These are phyloP conservation scores for Cottoperca gobio DNA, from an alignment of 2,797 vertebrate species.

Conservation along the genomic window DNA sequence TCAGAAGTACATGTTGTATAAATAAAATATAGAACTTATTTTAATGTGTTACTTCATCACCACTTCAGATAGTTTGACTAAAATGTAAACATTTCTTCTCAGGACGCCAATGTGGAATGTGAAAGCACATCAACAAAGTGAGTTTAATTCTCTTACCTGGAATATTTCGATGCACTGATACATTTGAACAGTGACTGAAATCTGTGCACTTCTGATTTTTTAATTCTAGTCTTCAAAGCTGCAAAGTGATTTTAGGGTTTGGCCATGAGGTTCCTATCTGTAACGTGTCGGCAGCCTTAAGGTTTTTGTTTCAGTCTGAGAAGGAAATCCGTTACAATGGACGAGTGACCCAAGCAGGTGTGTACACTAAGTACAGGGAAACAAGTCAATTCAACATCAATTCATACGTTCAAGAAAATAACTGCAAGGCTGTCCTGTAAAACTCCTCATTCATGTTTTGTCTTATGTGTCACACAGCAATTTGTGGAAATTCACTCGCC, in stretches of 20 bases:
- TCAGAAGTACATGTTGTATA: background rate
- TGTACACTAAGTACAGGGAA: conserved; percentile 15
- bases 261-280: conserved; percentile 44
- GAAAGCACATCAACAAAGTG: conserved; percentile 17
- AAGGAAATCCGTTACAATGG: conserved; percentile 23
- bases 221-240: conserved; percentile 29
- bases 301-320: conserved; percentile 5
- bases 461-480: conserved; percentile 55
- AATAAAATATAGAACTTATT: background rate
- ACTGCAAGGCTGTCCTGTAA: background rate
- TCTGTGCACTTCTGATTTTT: conserved; percentile 4
- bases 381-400: background rate
- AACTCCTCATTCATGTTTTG: conserved; percentile 11
- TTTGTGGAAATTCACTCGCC: conserved; percentile 57
- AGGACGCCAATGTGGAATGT: conserved; percentile 52
- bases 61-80: background rate
- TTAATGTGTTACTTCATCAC: background rate
- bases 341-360: conserved; percentile 71
- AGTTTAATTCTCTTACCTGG: conserved; percentile 30
- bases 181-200: background rate
- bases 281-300: conserved; percentile 41
- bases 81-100: conserved; percentile 20
- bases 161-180: background rate
- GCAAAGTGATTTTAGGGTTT: conserved; percentile 64
- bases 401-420: background rate